Evolutionary conservation across 2,888 invertebrate species (phyloP), one percentile per base, ranked within the genome.

Genomic region (Cryptocheilus praepositus): DNA sequence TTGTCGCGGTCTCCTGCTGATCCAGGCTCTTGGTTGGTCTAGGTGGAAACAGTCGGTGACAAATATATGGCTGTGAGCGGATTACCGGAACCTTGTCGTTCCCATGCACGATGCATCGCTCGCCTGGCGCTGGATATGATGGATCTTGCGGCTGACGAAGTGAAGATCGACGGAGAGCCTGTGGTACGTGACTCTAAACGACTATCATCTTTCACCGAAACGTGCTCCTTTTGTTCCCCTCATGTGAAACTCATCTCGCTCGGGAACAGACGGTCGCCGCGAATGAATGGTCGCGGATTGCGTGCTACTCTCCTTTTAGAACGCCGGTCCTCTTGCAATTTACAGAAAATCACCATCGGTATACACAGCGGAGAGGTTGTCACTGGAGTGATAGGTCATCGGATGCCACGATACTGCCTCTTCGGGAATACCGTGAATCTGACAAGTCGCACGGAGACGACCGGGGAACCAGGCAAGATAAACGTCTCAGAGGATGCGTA

Each of bases 11-110:
- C 36, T 36, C 36, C 36, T 36, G 36, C 36, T 36, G 36, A 36
- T 36, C 36, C 36, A 11, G 8, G 36, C 36, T 36, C n/a, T 36
- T 36, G 11, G 51, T 68, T 54, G 70, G 51, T 69, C 56, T 83
- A 98, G 98, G 98, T 98, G 70, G 98, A 98, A 90, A 98, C 98
- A 13, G 97, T 98, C 21, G 98, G 98, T 68, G 98, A 98, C 89
- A 98, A 98, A 89, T 98, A 98, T 88, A 98, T 98, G 98, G 97
- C 98, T 0, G 98, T 98, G 0, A 96, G 97, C 80, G 98, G 98
- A 54, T 90, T 98, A 61, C 98, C 98, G 0, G 97, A 98, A 86
- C 95, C 94, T 8, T 97, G 97, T 86, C 92, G 93, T 64, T 94
- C 94, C 46, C 98, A 98, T 85, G 97, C 98, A 15, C 94, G 94